These are phyloP conservation scores for Athripsodes cinereus DNA, from an alignment of 2,888 invertebrate genomes.

Conservation along the genomic window DNA sequence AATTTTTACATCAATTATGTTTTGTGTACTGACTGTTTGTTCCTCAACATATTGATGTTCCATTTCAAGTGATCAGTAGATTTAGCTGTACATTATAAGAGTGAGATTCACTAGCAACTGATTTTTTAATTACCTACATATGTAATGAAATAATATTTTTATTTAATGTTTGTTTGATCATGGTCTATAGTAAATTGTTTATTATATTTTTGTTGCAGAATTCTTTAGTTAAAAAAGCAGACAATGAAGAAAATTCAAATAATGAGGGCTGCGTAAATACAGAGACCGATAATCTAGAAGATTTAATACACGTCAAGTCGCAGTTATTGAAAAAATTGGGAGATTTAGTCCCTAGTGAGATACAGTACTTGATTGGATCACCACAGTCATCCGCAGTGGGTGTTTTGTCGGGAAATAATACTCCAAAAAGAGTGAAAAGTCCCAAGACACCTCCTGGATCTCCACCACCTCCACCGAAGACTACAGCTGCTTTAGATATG, in stretches of 20 bases:
- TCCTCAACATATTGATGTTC: too few relatives aligned
- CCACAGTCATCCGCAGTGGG: slow-evolving; percentile 5
- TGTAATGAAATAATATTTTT: neutral
- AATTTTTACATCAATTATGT: too few relatives aligned
- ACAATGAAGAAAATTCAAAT: slow-evolving; percentile 3
- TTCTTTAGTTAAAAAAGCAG: neutral
- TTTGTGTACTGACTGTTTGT: too few relatives aligned
- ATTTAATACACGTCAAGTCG: slow-evolving; percentile 44
- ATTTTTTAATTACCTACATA: neutral
- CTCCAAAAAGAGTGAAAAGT: slow-evolving; percentile 16
- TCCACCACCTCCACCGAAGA: slow-evolving; percentile 13
- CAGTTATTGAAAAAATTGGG: slow-evolving; percentile 49
- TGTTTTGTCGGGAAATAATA: slow-evolving; percentile 12
- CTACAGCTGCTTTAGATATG: slow-evolving; percentile 23
- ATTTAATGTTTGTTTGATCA: neutral
- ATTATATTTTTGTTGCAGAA: neutral
- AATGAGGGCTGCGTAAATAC: slow-evolving; percentile 3
- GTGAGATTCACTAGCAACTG: slow-evolving; percentile 25
- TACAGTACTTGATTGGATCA: slow-evolving; percentile 41
- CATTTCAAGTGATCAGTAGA: too few relatives aligned
- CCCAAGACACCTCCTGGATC: slow-evolving; percentile 7
- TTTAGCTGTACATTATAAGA: too few relatives aligned
- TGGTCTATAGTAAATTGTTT: neutral
- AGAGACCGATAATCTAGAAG: slow-evolving; percentile 32
- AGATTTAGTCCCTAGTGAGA: slow-evolving; percentile 46